These are phyloP conservation scores for Halcyon chelicuti DNA, from an alignment of 2,797 vertebrate genomes.

Conservation along the genomic window DNA sequence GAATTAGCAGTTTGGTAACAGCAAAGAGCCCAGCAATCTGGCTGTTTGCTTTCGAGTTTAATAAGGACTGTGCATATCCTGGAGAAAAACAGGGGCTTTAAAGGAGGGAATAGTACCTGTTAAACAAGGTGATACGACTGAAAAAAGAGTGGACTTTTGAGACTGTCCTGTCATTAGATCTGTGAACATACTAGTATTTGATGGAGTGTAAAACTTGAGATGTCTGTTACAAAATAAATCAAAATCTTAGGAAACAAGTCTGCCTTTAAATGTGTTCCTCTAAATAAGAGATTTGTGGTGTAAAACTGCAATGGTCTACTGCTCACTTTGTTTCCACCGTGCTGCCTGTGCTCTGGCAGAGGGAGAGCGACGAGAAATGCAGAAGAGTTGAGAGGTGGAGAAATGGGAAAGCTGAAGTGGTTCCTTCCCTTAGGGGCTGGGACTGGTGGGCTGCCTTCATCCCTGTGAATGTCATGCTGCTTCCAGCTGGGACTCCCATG, in stretches of 20 bases:
- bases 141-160: not conserved
- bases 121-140: not conserved
- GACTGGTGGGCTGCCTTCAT: not conserved
- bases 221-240: not conserved
- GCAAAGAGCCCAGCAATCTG: not conserved
- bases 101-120: not conserved
- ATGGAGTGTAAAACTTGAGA: not conserved
- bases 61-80: not conserved
- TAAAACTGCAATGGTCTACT: not conserved
- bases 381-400: not conserved
- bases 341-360: not conserved
- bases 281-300: not conserved
- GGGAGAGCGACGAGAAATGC: not conserved
- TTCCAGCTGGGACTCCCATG: fast-evolving
- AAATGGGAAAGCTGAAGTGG: not conserved
- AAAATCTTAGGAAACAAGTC: not conserved
- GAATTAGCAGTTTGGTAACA: not conserved
- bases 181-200: not conserved
- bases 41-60: not conserved
- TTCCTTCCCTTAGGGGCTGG: not conserved
- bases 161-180: not conserved
- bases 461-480: fast-evolving
- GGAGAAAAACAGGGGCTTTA: not conserved
- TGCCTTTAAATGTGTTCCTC: not conserved
- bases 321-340: not conserved